phyloP scores from a whole-genome alignment of 1,140 invertebrate genomes.

The Leptinotarsa undecemlineata region DNA sequence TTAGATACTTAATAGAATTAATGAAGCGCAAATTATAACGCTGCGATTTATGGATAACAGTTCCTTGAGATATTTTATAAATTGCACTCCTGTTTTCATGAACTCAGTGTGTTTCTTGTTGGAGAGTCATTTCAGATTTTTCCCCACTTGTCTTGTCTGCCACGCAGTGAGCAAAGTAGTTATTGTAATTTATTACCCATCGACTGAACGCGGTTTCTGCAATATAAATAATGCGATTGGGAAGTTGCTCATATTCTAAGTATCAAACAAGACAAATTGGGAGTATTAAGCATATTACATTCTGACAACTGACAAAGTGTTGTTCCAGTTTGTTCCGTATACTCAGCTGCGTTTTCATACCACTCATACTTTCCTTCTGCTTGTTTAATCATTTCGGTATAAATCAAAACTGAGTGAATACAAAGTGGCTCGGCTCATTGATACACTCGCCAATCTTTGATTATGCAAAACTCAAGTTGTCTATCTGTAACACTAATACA shows the following conservation, averaged over 20 bases:
- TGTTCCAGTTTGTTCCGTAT: not conserved
- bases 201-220: conserved; percentile 1
- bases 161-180: not conserved
- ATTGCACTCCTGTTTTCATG: not conserved
- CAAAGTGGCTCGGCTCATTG: no score
- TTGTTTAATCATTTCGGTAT: no score
- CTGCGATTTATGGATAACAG: not conserved
- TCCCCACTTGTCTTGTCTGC: not conserved
- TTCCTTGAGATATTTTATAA: not conserved
- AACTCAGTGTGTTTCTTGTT: not conserved
- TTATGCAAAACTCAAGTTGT: no score
- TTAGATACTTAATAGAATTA: not conserved
- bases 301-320: conserved; percentile 5
- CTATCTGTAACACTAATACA: no score
- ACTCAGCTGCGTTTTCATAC: not conserved
- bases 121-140: not conserved
- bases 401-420: no score
- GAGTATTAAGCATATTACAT: not conserved
- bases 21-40: not conserved
- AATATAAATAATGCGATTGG: not conserved
- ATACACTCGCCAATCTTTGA: no score
- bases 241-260: not conserved
- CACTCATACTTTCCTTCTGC: no score
- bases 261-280: conserved; percentile 6
- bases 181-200: not conserved